These are phyloP conservation scores for Ochropacha duplaris DNA, from an alignment of 2,888 invertebrate genomes.

Conservation along the genomic window DNA sequence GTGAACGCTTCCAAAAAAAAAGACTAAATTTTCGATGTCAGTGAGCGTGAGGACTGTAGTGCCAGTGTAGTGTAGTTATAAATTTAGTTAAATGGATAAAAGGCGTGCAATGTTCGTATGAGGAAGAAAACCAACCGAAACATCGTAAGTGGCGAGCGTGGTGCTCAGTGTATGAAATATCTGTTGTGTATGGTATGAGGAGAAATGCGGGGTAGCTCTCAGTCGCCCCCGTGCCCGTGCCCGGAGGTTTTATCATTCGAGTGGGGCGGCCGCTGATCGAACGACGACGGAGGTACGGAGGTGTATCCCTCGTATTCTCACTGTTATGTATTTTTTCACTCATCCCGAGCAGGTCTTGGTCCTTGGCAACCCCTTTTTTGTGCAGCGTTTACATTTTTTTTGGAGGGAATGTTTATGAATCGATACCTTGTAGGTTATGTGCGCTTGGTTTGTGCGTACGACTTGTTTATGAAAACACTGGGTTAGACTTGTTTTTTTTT, in stretches of 20 bases:
- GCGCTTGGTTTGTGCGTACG: conserved; percentile 45
- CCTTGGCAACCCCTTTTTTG: conserved; percentile 73
- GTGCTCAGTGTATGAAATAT: conserved; percentile 59
- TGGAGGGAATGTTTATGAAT: conserved; percentile 75
- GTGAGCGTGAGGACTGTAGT: conserved; percentile 72
- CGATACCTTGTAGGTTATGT: conserved; percentile 69
- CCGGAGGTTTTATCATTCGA: conserved; percentile 59
- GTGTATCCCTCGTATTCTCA: conserved; percentile 76
- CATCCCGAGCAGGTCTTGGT: conserved; percentile 64
- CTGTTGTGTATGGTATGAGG: conserved; percentile 66
- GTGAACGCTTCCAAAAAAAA: conserved; percentile 63
- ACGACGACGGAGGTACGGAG: conserved; percentile 76
- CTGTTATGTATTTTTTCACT: conserved; percentile 39
- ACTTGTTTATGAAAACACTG: conserved; percentile 27
- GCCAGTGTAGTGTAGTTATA: conserved; percentile 78
- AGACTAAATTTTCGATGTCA: conserved; percentile 72
- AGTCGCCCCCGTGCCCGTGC: conserved; percentile 61
- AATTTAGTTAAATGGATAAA: conserved; percentile 80
- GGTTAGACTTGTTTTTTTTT: conserved; percentile 14
- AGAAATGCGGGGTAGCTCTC: conserved; percentile 65
- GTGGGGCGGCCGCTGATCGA: conserved; percentile 73
- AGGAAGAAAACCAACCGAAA: conserved; percentile 81
- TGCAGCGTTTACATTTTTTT: conserved; percentile 51
- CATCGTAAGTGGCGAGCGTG: conserved; percentile 77
- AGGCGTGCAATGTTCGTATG: conserved; percentile 82